Evolutionary conservation across 1,140 invertebrate genomes (phyloP), one percentile per base, ranked within the genome.

Genomic region (Drosophila biarmipes): DNA sequence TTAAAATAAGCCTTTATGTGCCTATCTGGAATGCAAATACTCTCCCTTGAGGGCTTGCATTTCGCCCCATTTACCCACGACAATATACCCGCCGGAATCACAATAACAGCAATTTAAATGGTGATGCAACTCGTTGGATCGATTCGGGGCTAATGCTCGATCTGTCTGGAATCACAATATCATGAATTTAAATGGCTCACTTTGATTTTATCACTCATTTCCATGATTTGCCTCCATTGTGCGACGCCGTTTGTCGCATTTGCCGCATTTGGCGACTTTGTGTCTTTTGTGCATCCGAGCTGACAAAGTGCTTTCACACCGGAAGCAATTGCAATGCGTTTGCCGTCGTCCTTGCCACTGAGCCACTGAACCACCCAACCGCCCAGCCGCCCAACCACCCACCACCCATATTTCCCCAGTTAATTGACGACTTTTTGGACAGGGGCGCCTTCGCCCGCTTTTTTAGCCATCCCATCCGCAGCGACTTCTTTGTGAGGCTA

Each of bases 271-370:
- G 34, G 29, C 31, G 27, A 54, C 52, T 56, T 71, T 53, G 53
- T 19, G 67, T 56, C 69, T 79, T 78, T 86, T 86, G 78, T 86
- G 73, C 78, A 80, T 66, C 51, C 43, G 43, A 53, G 61, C 63
- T 84, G 84, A 87, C 84, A 87, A 87, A 87, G 80, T 89, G 84
- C 72, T 89, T 87, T 87, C 84, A 89, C 85, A 72, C 84, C 84
- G 84, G 84, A 87, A 89, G 84, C 79, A 71, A 82, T 52, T 73
- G 84, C 84, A 87, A 87, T 87, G 85, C 84, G 84, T 89, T 86
- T 21, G 61, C 66, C 76, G 74, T 73, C 78, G 52, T 54, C 59
- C 42, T 21, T 21, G 17, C 24, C 46, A 15, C 46, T 27, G 7
- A 29, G 11, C 34, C 55, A 45, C 31, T 21, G 31, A 24, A 7